phyloP scores from a whole-genome alignment of 2,113 vertebrate genomes.

The Rhinolophus sinicus region DNA sequence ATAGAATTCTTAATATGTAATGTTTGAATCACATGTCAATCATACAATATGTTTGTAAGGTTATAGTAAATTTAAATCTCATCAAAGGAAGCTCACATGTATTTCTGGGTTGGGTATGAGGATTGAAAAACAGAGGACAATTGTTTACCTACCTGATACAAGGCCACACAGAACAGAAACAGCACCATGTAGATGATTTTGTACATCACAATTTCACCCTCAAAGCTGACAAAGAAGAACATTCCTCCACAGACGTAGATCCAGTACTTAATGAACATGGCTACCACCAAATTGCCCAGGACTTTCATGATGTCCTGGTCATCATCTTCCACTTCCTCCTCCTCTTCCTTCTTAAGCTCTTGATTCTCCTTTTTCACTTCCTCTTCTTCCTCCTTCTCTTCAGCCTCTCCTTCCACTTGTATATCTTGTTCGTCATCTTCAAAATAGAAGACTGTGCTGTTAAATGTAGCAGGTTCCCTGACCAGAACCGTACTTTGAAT shows the following conservation, averaged over 20 bases:
- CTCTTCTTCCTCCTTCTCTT: constrained; percentile 79
- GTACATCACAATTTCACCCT: constrained; percentile 97
- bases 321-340: constrained; percentile 84
- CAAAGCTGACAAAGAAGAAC: constrained; percentile 99
- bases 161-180: constrained; percentile 96
- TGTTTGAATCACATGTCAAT: not conserved
- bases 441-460: constrained; percentile 29
- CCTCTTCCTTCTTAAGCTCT: constrained; percentile 75
- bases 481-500: not conserved
- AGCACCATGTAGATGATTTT: constrained; percentile 99
- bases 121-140: not conserved
- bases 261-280: constrained; percentile 98
- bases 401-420: constrained; percentile 73
- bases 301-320: constrained; percentile 96
- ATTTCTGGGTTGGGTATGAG: fast-evolving
- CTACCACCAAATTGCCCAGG: constrained; percentile 95
- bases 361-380: constrained; percentile 77
- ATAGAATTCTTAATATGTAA: not conserved
- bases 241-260: constrained; percentile 98
- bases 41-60: fast-evolving
- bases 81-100: not conserved
- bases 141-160: constrained; percentile 93
- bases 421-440: constrained; percentile 64
- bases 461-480: not conserved
- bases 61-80: not conserved